Evolutionary conservation across 1,140 invertebrate species (phyloP), one percentile per base, ranked within the genome.

Genomic region (Caenorhabditis elegans): DNA sequence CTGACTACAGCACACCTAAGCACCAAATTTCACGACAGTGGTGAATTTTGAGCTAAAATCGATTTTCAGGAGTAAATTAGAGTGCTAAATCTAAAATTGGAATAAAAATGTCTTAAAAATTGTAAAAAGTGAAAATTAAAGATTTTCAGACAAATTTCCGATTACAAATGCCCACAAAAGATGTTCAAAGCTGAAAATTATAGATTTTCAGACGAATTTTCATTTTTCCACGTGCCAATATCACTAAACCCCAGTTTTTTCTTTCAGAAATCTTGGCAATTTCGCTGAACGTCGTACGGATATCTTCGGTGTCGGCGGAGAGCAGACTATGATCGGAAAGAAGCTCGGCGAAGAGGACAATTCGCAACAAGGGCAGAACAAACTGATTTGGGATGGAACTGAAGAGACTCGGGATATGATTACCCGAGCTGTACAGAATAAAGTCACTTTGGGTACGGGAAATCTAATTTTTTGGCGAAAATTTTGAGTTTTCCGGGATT

Each of bases 251-350:
- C n/a, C n/a, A n/a, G n/a, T n/a, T n/a, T n/a, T n/a, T n/a, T 5
- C 99, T 86, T 98, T 97, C 90, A 94, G 96, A 43, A 70, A 70
- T 39, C 60, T 70, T 2, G 60, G 60, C 22, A 31, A 70, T 87
- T 92, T 99, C 84, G 97, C 97, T 0, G 97, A 99, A 89, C 93
- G 97, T 86, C 95, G 98, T 94, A 98, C 97, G 3, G 98, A 99
- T 93, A 99, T 99, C 91, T 99, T 99, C 90, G 98, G 98, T 92
- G 79, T 85, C 28, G 97, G 97, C 83, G 95, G 95, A 88, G 96
- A 98, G 90, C 97, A 99, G 92, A 98, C 97, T 0, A 95, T 95
- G 2, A 99, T 99, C 90, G 97, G 97, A 93, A 96, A 97, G 91
- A 99, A 99, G 91, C 90, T 98, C 85, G 97, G 97, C 10, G 96